Base-by-base conservation (phyloP, 2,888 invertebrate genomes). In the Pasiphila rectangulata region DNA sequence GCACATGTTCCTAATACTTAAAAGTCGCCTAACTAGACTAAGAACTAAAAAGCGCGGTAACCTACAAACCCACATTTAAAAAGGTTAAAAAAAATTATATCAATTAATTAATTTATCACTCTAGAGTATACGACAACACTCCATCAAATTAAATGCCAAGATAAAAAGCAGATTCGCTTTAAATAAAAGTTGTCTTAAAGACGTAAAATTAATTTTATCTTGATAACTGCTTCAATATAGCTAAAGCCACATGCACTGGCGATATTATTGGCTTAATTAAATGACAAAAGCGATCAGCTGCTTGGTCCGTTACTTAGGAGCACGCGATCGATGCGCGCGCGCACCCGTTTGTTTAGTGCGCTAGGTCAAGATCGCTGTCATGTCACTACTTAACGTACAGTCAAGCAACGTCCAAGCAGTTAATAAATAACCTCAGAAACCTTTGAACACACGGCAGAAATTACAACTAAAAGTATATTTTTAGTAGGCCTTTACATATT, bases 201-300 rank as follows among this genome's bases (percentile, higher is more conserved):
- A 23, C 20, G 36, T 52, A 29, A 49, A 47, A 30, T 46, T 32
- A 24, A 30, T 41, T 41, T 51, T 56, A 51, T 51, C 41, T 41
- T 32, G 46, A 56, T 50, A 40, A 52, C 15, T 45, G 43, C 27
- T 36, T 23, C 29, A 38, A 38, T 40, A 39, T 17, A 38, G 12
- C 32, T 27, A n/a, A n/a, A n/a, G n/a, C n/a, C 20, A 39, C 29
- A 48, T 50, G 56, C 45, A 43, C 49, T 43, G 38, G 24, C 34
- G 13, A 44, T 34, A 47, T 72, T 72, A 72, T 67, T 64, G 66
- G 67, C 74, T 77, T 79, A 84, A 85, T 85, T 85, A 80, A 75
- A 74, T 64, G 68, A 78, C 70, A 74, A 72, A n/a, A 75, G 68
- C 64, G 69, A 76, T 85, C 86, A 86, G 86, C 84, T 86, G 87